Conservation (phyloP, 1,140 invertebrate species). For the Drosophila lacteicornis region DNA sequence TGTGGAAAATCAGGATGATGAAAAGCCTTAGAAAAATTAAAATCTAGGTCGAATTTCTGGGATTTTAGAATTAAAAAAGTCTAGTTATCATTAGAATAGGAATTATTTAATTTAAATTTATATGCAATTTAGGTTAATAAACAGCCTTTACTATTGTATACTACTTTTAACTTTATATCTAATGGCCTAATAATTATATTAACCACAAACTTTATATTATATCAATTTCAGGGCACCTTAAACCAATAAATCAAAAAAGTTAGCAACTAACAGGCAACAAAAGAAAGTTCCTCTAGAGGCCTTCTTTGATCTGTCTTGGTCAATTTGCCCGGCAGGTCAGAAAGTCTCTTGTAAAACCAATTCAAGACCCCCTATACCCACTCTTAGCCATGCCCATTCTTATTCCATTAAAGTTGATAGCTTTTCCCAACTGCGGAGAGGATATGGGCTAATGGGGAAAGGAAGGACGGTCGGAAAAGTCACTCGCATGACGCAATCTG, state of each 20-base stretch:
- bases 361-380: constrained; percentile 1
- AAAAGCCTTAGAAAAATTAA: not conserved
- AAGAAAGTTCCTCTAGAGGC: constrained; percentile 7
- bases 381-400: not conserved
- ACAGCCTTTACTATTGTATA: fast-evolving
- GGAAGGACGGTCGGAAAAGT: constrained; percentile 46
- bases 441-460: constrained; percentile 28
- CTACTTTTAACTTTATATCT: not conserved
- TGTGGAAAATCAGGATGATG: not conserved
- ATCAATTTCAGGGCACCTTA: not conserved
- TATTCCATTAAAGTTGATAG: constrained; percentile 40
- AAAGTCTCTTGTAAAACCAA: constrained; percentile 28
- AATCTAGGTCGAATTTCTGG: not conserved
- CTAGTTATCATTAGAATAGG: too few species aligned
- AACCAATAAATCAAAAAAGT: constrained; percentile 4
- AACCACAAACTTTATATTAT: too few species aligned
- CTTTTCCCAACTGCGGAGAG: constrained; percentile 29
- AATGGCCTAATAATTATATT: too few species aligned
- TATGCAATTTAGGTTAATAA: not conserved
- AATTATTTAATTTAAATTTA: too few species aligned
- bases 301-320: constrained; percentile 45
- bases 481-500: constrained; percentile 75
- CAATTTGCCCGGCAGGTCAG: constrained; percentile 40
- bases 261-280: not conserved
- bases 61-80: not conserved